Percentiles rank a stretch among this genome's conserved stretches.
These are phyloP conservation scores for Pomacea canaliculata DNA, from an alignment of 2,888 invertebrate species.

Conservation along the genomic window DNA sequence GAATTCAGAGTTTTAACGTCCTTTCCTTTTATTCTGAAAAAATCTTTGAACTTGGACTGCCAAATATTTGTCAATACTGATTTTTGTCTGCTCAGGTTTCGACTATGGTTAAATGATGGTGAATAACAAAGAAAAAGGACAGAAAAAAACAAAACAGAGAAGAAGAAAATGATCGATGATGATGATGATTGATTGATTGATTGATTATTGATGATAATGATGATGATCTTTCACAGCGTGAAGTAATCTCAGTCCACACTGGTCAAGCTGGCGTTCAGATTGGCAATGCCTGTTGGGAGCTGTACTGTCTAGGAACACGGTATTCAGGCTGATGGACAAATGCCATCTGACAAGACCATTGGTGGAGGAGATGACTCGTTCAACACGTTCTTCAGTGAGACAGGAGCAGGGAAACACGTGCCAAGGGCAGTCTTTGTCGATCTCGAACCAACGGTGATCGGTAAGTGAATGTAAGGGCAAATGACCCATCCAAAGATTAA, in stretches of 20 bases:
- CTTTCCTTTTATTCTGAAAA: too few species aligned
- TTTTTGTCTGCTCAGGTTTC: too few species aligned
- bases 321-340: not conserved
- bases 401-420: conserved; percentile 94
- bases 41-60: too few species aligned
- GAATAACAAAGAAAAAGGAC: too few species aligned
- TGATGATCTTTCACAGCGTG: not conserved
- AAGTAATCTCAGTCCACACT: not conserved
- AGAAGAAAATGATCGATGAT: too few species aligned
- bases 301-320: conserved; percentile 1
- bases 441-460: conserved; percentile 94
- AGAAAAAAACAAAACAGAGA: too few species aligned
- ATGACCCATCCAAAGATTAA: too few species aligned
- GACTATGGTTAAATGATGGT: too few species aligned
- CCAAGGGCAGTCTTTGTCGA: conserved; percentile 93
- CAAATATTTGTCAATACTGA: too few species aligned
- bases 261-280: not conserved
- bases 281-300: conserved; percentile 1
- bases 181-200: too few species aligned
- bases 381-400: conserved; percentile 74
- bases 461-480: not conserved
- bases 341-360: not conserved
- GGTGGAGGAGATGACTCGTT: conserved; percentile 25
- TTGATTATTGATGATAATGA: too few species aligned
- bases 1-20: too few species aligned